These are phyloP conservation scores for Esperia sulphurella DNA, from an alignment of 2,888 invertebrate genomes.

Conservation along the genomic window DNA sequence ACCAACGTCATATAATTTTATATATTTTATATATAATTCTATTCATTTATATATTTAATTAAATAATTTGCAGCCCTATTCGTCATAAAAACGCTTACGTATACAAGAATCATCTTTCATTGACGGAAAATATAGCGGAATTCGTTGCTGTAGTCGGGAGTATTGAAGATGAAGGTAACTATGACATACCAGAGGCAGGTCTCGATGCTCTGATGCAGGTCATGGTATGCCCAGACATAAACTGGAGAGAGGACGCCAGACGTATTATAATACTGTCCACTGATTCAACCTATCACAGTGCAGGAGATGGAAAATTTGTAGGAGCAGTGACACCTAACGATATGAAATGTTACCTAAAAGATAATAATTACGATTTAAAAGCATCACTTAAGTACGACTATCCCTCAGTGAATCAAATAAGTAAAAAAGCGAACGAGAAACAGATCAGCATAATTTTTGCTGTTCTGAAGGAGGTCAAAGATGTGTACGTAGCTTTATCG, in stretches of 20 bases:
- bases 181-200: constrained; percentile 89
- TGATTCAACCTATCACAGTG: constrained; percentile 88
- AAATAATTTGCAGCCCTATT: no score
- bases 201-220: constrained; percentile 94
- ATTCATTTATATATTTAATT: no score
- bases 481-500: constrained; percentile 75
- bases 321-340: constrained; percentile 85
- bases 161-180: constrained; percentile 59
- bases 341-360: constrained; percentile 81
- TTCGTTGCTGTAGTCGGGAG: constrained; percentile 34
- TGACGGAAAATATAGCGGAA: constrained; percentile 77
- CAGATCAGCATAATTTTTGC: constrained; percentile 90
- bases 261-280: constrained; percentile 88
- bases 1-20: no score
- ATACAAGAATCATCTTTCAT: constrained; percentile 85
- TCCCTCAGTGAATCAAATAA: constrained; percentile 87
- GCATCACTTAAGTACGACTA: constrained; percentile 80
- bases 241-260: constrained; percentile 86
- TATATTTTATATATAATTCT: no score
- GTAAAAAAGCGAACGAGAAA: constrained; percentile 80
- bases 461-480: constrained; percentile 60
- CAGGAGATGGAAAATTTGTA: constrained; percentile 88
- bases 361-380: constrained; percentile 72
- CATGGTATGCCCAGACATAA: constrained; percentile 85
- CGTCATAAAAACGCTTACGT: constrained; percentile 22